These are phyloP conservation scores for Clunio marinus DNA, from an alignment of 2,888 invertebrate species.

Conservation along the genomic window DNA sequence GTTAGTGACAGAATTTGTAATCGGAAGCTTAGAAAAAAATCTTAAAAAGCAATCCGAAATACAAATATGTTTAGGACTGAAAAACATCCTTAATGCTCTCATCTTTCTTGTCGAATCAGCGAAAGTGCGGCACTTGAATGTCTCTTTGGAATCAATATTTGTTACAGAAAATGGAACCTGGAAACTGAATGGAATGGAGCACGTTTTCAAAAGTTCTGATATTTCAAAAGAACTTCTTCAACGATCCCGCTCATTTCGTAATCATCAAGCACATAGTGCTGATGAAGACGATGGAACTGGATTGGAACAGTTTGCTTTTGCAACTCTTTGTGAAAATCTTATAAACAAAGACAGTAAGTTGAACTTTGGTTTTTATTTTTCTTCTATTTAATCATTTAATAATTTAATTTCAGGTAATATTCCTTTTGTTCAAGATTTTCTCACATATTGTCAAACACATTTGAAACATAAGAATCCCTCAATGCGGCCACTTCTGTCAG, in stretches of 20 bases:
- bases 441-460: constrained; percentile 63
- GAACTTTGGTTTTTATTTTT: too few relatives aligned
- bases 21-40: constrained; percentile 43
- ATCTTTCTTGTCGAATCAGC: constrained; percentile 82
- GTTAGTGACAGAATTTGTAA: constrained; percentile 72
- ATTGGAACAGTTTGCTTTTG: constrained; percentile 75
- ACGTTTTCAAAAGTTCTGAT: constrained; percentile 65
- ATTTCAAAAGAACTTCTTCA: constrained; percentile 62
- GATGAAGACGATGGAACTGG: constrained; percentile 60
- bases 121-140: constrained; percentile 74
- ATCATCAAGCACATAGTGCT: constrained; percentile 67
- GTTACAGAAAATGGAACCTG: constrained; percentile 79
- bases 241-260: constrained; percentile 64
- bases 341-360: constrained; percentile 58
- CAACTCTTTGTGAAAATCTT: constrained; percentile 69
- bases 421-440: constrained; percentile 65
- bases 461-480: constrained; percentile 63
- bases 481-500: constrained; percentile 63
- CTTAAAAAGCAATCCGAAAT: constrained; percentile 64
- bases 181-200: constrained; percentile 84
- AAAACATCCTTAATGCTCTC: constrained; percentile 73
- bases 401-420: constrained; percentile 56
- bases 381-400: background rate
- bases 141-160: constrained; percentile 74
- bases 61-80: constrained; percentile 79